phyloP scores from a whole-genome alignment of 2,113 vertebrate species.

The Strix uralensis region DNA sequence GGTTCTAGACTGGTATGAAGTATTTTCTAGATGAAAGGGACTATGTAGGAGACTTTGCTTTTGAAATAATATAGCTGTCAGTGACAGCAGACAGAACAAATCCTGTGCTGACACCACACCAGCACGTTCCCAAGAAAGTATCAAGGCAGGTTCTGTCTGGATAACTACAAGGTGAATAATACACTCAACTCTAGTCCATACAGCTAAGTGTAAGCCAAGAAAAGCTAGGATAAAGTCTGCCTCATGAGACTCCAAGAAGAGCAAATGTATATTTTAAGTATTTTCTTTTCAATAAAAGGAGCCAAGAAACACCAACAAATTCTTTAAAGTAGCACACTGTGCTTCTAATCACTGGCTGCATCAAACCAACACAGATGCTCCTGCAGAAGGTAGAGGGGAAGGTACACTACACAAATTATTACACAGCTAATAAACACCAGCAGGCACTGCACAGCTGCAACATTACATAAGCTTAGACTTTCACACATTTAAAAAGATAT shows the following conservation, averaged over 20 bases:
- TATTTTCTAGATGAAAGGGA: neutral
- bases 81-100: neutral
- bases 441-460: neutral
- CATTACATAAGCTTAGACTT: neutral
- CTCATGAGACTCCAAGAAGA: neutral
- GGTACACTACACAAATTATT: neutral
- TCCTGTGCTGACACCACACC: neutral
- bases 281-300: neutral
- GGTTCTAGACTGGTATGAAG: neutral
- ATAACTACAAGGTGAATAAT: neutral
- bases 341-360: neutral
- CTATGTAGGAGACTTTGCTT: neutral
- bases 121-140: neutral
- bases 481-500: neutral
- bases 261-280: neutral
- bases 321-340: neutral
- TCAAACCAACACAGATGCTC: neutral
- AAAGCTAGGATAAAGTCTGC: neutral
- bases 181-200: neutral
- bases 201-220: neutral
- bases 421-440: neutral
- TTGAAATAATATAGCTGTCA: neutral
- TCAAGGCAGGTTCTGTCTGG: neutral
- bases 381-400: neutral
- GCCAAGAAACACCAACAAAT: neutral